Evolutionary conservation across 2,113 vertebrate species (phyloP), one percentile per base, ranked within the genome.

Genomic region (Labrus mixtus): DNA sequence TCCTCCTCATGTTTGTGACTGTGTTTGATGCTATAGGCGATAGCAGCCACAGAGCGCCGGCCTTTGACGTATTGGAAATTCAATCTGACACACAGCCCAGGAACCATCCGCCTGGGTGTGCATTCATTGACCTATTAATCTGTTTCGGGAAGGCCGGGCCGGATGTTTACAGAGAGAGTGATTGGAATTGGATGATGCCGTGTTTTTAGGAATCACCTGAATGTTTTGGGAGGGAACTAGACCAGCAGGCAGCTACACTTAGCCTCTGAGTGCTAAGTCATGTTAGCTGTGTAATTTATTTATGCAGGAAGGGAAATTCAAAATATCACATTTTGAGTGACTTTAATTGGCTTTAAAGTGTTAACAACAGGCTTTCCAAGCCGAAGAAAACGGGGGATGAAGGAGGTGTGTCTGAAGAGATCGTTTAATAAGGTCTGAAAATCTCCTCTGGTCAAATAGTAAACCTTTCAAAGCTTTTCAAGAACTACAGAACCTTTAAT

Each of bases 111-210:
- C 74, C 53, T n/a, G 3, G 58, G 73, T 70, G 43, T 11, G 56
- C 29, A 11, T 23, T 58, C 69, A 68, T 55, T 75, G 79, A 78
- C 73, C 64, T 29, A 33, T 65, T 74, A 75, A 81, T 76, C 15
- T 39, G 50, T 78, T 63, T 45, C 73, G 16, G 68, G 48, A 74
- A 61, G 22, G 37, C 46, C 48, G 5, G n/a, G n/a, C 46, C 9
- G 37, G 36, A 25, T 10, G 39, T 8, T 22, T 51, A 33, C 60
- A 16, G n/a, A 8, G 23, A n/a, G 41, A 6, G 56, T 7, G 1
- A 0, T 0, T 17, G 0, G 53, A 20, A 0, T 0, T 17, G 0
- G 53, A 20, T 56, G 50, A 29, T 39, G 0, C 8, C 23, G 43
- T 3, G 25, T 55, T 76, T 67, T 19, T 58, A 41, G 39, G 48